Evolutionary conservation across 2,888 invertebrate species (phyloP).

Genomic region (Cephus nigrinus): DNA sequence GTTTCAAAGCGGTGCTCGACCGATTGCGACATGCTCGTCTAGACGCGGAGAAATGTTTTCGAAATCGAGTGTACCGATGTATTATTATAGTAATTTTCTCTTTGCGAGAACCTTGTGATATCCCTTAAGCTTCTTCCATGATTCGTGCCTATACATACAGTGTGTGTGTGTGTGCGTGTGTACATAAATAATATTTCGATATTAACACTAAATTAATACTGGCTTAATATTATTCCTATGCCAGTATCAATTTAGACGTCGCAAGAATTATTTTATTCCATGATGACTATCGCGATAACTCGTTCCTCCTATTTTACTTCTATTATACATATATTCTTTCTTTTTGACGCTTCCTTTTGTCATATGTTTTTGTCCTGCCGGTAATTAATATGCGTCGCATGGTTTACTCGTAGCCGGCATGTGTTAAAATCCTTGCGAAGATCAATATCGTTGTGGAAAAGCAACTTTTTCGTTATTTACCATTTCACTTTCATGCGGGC

Average conservation of each 20-base stretch:
- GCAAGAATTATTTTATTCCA: background rate
- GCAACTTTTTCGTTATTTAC: background rate
- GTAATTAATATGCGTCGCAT: background rate
- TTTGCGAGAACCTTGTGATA: background rate
- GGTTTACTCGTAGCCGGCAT: background rate
- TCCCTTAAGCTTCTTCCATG: background rate
- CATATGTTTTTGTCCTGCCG: background rate
- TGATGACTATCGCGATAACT: background rate
- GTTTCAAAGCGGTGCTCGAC: background rate
- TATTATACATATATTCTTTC: background rate
- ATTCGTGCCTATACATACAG: background rate
- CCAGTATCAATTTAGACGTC: too few species aligned
- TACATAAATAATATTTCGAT: too few species aligned
- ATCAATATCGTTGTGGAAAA: background rate
- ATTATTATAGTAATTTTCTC: background rate
- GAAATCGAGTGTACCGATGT: background rate
- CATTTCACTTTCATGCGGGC: constrained; percentile 39
- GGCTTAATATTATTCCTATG: too few species aligned
- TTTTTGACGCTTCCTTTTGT: background rate
- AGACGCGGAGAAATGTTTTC: background rate
- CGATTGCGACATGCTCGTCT: background rate
- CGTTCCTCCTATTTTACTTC: background rate
- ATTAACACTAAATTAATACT: too few species aligned
- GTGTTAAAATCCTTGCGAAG: background rate
- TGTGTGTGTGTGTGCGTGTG: background rate